These are phyloP conservation scores for Leptestheria dahalacensis DNA, from an alignment of 1,140 invertebrate species.

Conservation along the genomic window DNA sequence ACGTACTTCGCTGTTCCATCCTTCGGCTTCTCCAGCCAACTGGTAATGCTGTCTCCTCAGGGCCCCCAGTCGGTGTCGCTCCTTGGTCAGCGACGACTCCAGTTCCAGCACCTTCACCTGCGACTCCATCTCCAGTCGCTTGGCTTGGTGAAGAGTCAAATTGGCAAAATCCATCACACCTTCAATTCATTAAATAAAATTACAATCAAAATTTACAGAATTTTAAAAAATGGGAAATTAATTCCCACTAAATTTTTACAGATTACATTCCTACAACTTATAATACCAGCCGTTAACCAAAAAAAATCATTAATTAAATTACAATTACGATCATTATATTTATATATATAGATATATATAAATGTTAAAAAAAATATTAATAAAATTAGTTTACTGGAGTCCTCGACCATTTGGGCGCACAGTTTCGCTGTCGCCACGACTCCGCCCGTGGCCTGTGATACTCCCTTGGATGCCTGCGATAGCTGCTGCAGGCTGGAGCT, in stretches of 20 bases:
- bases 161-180: slow-evolving; percentile 79
- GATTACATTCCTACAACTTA: no score
- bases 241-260: no score
- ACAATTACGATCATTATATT: no score
- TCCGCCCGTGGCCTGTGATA: slow-evolving; percentile 74
- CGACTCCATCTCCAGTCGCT: slow-evolving; percentile 88
- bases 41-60: slow-evolving; percentile 86
- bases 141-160: slow-evolving; percentile 81
- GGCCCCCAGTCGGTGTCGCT: slow-evolving; percentile 63
- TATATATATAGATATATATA: no score
- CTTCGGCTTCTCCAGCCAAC: slow-evolving; percentile 50
- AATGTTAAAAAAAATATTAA: no score
- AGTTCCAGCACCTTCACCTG: slow-evolving; percentile 83
- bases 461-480: slow-evolving; percentile 66
- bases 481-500: slow-evolving; percentile 61
- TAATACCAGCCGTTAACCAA: no score
- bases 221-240: no score
- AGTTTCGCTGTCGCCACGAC: slow-evolving; percentile 86
- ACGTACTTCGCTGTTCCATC: slow-evolving; percentile 28
- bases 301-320: no score
- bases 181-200: slow-evolving; percentile 29
- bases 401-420: slow-evolving; percentile 70
- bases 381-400: slow-evolving; percentile 41
- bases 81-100: slow-evolving; percentile 74
- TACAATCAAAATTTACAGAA: not conserved